Percentiles rank a stretch among this genome's conserved stretches.
Conservation (phyloP, 1,140 invertebrate genomes). For the Trinorchestia longiramus region DNA sequence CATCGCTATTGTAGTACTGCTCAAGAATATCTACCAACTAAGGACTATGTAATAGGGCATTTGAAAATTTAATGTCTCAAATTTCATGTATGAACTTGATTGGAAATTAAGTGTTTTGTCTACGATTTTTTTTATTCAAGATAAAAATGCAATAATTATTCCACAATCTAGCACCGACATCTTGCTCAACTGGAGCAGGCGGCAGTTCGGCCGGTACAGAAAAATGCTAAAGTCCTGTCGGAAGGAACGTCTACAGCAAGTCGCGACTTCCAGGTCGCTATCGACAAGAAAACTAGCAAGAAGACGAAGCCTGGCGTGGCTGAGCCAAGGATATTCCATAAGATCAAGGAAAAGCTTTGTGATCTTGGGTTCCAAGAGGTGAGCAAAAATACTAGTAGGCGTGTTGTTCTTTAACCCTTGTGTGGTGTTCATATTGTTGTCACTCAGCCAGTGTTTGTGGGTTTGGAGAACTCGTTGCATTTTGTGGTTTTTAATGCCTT, state of each 20-base stretch:
- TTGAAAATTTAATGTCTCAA: too few relatives aligned
- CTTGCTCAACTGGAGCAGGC: not conserved
- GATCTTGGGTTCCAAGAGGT: not conserved
- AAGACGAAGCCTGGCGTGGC: not conserved
- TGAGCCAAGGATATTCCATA: conserved; percentile 20
- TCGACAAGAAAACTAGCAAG: not conserved
- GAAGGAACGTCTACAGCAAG: not conserved
- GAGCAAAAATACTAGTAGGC: not conserved
- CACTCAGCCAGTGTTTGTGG: too few relatives aligned
- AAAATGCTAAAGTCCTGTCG: not conserved
- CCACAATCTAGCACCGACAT: not conserved
- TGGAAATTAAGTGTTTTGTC: too few relatives aligned
- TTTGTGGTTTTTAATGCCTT: too few relatives aligned
- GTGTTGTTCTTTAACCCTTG: too few relatives aligned
- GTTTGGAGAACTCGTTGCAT: too few relatives aligned
- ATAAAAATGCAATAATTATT: not conserved
- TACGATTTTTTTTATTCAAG: too few relatives aligned
- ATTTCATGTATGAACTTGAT: too few relatives aligned
- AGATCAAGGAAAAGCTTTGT: conserved; percentile 18
- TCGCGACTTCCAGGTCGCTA: not conserved
- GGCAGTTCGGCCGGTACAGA: not conserved
- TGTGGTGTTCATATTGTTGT: too few relatives aligned
- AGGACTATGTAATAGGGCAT: too few relatives aligned
- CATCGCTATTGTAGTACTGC: too few relatives aligned
- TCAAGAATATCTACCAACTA: too few relatives aligned